Evolutionary conservation across 2,888 invertebrate genomes (phyloP).

Genomic region (Sarcophaga caerulescens): DNA sequence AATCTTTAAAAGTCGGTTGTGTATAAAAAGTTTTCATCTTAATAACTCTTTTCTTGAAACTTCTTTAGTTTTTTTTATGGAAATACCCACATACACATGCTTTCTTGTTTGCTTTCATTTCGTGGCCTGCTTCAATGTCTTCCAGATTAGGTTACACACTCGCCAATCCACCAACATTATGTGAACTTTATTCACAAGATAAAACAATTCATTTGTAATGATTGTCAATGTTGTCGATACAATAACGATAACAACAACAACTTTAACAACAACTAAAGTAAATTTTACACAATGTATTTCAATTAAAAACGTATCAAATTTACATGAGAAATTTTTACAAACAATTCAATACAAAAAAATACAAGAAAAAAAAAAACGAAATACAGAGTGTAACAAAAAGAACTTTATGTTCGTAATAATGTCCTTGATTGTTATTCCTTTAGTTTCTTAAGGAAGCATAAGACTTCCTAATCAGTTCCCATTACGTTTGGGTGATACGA

Average conservation of each 20-base stretch:
- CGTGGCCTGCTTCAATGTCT: not conserved
- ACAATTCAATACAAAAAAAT: not conserved
- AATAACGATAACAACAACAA: not conserved
- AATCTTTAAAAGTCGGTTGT: not conserved
- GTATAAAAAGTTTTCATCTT: not conserved
- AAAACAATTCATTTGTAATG: constrained; percentile 23
- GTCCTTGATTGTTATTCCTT: too few relatives aligned
- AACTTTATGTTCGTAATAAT: too few relatives aligned
- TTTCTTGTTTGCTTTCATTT: not conserved
- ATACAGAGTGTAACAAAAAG: too few relatives aligned
- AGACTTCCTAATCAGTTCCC: too few relatives aligned
- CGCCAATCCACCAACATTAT: constrained; percentile 40
- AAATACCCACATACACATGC: constrained; percentile 7
- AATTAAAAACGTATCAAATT: constrained; percentile 37
- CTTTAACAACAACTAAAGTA: too few relatives aligned
- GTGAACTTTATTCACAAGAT: constrained; percentile 35
- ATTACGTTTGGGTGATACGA: too few relatives aligned
- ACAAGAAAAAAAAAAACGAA: too few relatives aligned
- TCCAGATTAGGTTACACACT: constrained; percentile 49
- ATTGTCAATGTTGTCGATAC: constrained; percentile 11
- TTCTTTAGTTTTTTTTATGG: not conserved
- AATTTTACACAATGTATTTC: too few relatives aligned
- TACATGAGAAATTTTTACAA: constrained; percentile 34
- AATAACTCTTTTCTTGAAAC: not conserved
- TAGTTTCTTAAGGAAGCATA: too few relatives aligned